Evolutionary conservation across 2,113 vertebrate species (phyloP), one percentile per base, ranked within the genome.

Genomic region (Phalacrocorax aristotelis): DNA sequence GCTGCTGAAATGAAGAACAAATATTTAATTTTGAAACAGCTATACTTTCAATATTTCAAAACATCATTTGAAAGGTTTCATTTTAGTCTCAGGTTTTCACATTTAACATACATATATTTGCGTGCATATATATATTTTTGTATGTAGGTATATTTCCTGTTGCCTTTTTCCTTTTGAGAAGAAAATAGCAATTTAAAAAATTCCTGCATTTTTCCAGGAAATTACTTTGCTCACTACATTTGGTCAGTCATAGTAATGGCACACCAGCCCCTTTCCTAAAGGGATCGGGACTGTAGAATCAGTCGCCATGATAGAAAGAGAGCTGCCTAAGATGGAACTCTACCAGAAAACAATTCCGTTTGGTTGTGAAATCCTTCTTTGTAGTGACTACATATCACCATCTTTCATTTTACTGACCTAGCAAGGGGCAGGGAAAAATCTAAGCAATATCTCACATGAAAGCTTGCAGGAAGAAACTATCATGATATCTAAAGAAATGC

Each of bases 121-220:
- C 65, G 2, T 66, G 5, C 40, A 1, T 14, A 7, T 36, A 6
- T 61, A 26, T 58, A 2, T 44, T 0, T 19, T 0, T 79, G 1
- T 55, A 3, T 18, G 7, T 27, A 32, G 20, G 2, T 48, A 27
- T 57, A 49, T 78, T 58, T 62, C 29, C 54, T 38, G 13, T 16
- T 82, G 32, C 55, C 13, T 22, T 42, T 48, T 89, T 61, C 10
- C 8, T 72, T 74, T 68, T 32, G 29, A 62, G 30, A 87, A 62
- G 34, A 90, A 88, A 95, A 69, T 15, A 34, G 15, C 30, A 10
- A 54, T 89, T 83, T 89, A 4, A 55, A 74, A 89, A 71, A 55
- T 51, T 46, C 11, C 10, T 48, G 2, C 7, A 40, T 91, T 84
- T 84, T 82, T 27, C 38, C 9, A 51, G 32, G 30, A 58, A 64